Conservation (phyloP, 2,113 vertebrate genomes). For the Antechinus stuartii region DNA sequence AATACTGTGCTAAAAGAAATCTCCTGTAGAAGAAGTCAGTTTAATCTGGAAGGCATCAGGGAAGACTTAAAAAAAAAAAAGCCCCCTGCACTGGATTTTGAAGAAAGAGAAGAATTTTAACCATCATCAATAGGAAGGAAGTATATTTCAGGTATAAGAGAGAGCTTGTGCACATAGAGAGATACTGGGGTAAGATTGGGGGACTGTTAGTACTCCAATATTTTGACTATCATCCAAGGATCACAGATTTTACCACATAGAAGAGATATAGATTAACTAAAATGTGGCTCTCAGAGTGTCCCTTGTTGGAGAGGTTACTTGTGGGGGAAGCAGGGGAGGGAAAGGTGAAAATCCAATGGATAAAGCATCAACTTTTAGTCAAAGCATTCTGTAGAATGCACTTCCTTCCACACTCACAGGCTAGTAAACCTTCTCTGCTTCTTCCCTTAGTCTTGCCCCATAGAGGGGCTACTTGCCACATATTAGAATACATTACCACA, state of each 20-base stretch:
- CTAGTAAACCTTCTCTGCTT: not conserved
- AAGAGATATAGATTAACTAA: not conserved
- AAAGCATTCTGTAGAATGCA: not conserved
- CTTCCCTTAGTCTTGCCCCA: not conserved
- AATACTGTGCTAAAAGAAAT: not conserved
- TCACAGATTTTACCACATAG: not conserved
- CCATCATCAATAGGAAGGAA: not conserved
- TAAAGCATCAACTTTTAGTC: not conserved
- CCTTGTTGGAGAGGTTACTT: not conserved
- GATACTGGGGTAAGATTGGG: not conserved
- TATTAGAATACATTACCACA: not conserved
- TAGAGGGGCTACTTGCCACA: not conserved
- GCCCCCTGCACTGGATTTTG: not conserved
- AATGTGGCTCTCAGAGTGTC: not conserved
- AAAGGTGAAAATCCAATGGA: not conserved
- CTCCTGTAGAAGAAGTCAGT: not conserved
- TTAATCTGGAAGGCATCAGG: not conserved
- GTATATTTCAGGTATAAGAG: not conserved
- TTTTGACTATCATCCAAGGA: not conserved
- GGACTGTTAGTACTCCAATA: not conserved
- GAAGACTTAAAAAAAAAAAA: not conserved
- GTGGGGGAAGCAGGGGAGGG: not conserved
- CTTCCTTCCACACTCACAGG: not conserved
- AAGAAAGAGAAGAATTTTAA: not conserved
- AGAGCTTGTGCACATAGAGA: not conserved